A percentile compares a stretch with the other conserved stretches of the same genome.
These are phyloP conservation scores for Zaprionus davidi DNA, from an alignment of 1,140 invertebrate genomes.

Conservation along the genomic window DNA sequence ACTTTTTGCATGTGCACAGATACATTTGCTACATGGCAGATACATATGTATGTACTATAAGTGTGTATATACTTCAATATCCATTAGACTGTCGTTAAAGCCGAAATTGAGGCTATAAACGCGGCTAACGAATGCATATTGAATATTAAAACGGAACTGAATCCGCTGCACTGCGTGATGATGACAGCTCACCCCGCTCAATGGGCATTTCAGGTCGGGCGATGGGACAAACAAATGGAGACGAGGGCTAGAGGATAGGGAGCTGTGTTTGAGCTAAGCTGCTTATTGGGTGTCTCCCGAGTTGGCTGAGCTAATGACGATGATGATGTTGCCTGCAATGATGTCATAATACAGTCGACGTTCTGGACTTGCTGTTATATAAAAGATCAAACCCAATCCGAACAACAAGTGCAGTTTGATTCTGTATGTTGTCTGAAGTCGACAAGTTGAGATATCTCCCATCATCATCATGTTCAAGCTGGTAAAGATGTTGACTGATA, in stretches of 20 bases:
- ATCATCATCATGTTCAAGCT: slow-evolving; percentile 68
- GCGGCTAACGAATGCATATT: slow-evolving; percentile 59
- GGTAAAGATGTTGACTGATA: slow-evolving; percentile 41
- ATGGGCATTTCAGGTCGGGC: slow-evolving; percentile 7
- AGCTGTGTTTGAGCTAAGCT: slow-evolving; percentile 27
- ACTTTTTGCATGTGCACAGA: slow-evolving; percentile 18
- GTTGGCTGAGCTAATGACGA: slow-evolving; percentile 17
- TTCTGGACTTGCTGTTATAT: slow-evolving; percentile 31
- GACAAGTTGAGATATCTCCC: slow-evolving; percentile 24
- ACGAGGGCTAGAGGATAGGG: neutral
- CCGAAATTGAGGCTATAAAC: slow-evolving; percentile 69
- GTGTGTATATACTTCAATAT: slow-evolving; percentile 20
- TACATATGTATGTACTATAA: no score
- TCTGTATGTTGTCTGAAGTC: slow-evolving; percentile 50
- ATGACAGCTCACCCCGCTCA: slow-evolving; percentile 11
- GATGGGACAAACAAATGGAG: neutral
- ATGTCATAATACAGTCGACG: slow-evolving; percentile 18
- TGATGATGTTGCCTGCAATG: neutral
- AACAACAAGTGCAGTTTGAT: slow-evolving; percentile 54
- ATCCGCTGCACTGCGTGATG: slow-evolving; percentile 49
- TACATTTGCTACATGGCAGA: no score
- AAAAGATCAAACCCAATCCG: slow-evolving; percentile 45
- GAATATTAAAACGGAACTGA: slow-evolving; percentile 62
- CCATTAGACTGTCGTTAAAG: slow-evolving; percentile 64
- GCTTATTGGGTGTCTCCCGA: slow-evolving; percentile 32